phyloP scores from a whole-genome alignment of 2,888 invertebrate genomes.

The Hyppa rectilinea region DNA sequence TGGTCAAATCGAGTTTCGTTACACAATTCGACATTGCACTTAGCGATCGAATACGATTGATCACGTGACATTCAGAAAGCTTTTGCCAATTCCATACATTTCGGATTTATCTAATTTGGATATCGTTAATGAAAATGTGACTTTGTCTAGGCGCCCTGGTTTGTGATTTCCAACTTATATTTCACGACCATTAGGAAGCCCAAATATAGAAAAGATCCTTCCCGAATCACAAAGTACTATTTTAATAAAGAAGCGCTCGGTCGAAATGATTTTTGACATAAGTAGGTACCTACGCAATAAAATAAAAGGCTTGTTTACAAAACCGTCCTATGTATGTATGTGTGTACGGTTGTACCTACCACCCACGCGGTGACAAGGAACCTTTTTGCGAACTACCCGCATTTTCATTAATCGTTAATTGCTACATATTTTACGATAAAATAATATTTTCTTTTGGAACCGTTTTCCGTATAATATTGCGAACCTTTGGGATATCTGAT shows the following conservation, averaged over 20 bases:
- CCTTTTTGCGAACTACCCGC: constrained; percentile 38
- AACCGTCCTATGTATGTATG: background rate
- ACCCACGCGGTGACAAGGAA: constrained; percentile 1
- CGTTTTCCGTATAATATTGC: constrained; percentile 32
- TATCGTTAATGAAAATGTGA: too few relatives aligned
- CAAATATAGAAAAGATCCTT: background rate
- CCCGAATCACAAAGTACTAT: background rate
- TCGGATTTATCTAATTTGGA: too few relatives aligned
- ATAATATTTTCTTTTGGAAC: constrained; percentile 48
- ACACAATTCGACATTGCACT: too few relatives aligned
- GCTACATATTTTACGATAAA: constrained; percentile 51
- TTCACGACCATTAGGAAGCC: background rate
- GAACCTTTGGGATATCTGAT: constrained; percentile 30
- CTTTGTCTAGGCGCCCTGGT: too few relatives aligned
- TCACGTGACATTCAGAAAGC: too few relatives aligned
- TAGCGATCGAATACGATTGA: too few relatives aligned
- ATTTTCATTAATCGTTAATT: constrained; percentile 57
- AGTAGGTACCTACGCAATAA: background rate
- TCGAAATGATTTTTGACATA: constrained; percentile 11
- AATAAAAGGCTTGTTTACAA: background rate
- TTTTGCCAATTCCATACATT: too few relatives aligned
- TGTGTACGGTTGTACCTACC: too few relatives aligned
- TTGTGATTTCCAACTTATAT: too few relatives aligned
- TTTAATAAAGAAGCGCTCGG: background rate
- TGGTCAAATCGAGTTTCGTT: too few relatives aligned